phyloP scores from a whole-genome alignment of 2,113 vertebrate genomes.

The Uria aalge region DNA sequence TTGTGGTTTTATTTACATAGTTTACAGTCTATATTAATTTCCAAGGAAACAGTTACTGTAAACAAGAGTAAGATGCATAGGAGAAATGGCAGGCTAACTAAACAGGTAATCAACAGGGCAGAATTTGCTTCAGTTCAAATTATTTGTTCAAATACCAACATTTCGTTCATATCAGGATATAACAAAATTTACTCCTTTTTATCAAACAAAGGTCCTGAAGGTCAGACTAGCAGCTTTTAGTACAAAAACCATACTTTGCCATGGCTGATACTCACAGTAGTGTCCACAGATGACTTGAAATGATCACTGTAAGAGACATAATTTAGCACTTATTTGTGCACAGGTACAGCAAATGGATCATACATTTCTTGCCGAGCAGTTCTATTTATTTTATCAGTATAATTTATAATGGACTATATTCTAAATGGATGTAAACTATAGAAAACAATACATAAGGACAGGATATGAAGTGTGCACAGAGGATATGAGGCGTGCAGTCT shows the following conservation, averaged over 20 bases:
- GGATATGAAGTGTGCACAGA: background rate
- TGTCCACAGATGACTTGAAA: background rate
- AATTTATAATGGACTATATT: background rate
- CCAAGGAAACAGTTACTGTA: background rate
- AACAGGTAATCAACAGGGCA: background rate
- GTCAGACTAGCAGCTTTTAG: background rate
- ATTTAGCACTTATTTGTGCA: background rate
- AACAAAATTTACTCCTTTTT: rapidly evolving
- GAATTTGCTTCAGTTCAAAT: background rate
- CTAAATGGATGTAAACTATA: background rate
- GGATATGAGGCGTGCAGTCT: background rate
- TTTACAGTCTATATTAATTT: background rate
- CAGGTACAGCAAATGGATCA: background rate
- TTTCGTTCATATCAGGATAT: background rate
- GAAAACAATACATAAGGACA: background rate
- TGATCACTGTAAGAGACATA: background rate
- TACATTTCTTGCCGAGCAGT: background rate
- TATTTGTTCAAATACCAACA: background rate
- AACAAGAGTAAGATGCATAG: background rate
- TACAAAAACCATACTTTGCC: background rate
- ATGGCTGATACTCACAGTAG: background rate
- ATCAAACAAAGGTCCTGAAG: background rate
- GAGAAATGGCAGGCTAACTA: background rate
- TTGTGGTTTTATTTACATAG: background rate
- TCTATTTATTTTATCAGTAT: background rate